Base-by-base conservation (phyloP, 2,888 invertebrate species). In the Acleris literana region DNA sequence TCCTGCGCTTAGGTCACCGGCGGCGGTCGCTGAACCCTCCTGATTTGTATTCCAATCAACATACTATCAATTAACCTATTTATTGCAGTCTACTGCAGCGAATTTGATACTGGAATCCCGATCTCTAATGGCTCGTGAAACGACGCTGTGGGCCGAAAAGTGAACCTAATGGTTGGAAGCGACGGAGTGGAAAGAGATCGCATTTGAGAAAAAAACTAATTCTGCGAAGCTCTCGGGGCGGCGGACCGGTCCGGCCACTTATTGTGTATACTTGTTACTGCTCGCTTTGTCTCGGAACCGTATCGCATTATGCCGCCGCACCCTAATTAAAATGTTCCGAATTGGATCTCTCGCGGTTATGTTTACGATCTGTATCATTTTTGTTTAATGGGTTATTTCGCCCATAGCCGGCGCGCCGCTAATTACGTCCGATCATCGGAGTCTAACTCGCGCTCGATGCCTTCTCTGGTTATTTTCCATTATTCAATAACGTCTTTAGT, bases 241-340 rank as follows among this genome's bases (percentile, higher is more conserved):
- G 58, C 56, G 64, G 71, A 68, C 69, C 72, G 75, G 73, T 68
- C 71, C 71, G 71, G 66, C 68, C 56, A 43, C 67, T 65, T 59
- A 55, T 68, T 68, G 22, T 57, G 16, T 68, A 52, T 69, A 61
- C 69, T 69, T 68, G 63, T 68, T 70, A 62, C 63, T 69, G 58
- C 57, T 49, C 60, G 74, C 78, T 78, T 82, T 80, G 79, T 79
- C 77, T 81, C 75, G 72, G 78, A 79, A 82, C 77, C 78, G 79
- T 84, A 83, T 83, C 83, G 79, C 76, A 77, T 78, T 69, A 75
- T 65, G 70, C 71, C 71, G 73, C 73, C 74, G 80, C 76, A 77
- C 79, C 82, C 84, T 90, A 90, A 92, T 92, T 92, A 91, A 90
- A 90, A 88, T 82, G 87, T 91, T 86, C 79, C 72, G 80, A 85